Base-by-base conservation (phyloP, 2,113 vertebrate species). In the Bombycilla garrulus region DNA sequence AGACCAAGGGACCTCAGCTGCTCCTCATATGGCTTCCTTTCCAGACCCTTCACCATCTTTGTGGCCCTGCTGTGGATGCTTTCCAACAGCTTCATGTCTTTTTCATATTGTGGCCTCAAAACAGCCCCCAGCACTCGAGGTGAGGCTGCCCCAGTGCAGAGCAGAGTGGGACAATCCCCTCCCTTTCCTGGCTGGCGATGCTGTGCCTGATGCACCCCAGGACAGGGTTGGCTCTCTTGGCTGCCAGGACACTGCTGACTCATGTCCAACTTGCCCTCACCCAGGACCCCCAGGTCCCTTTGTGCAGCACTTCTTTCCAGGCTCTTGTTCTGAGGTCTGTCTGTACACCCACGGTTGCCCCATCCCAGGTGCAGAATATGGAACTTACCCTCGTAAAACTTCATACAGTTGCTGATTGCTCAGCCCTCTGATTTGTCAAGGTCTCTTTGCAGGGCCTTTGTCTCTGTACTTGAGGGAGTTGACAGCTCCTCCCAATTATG, bases 261-360 rank as follows among this genome's bases (percentile, higher is more conserved):
- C 20, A 11, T 2, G 10, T 40, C 29, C 56, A 54, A 1, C 24
- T 40, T 21, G 17, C 24, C 13, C 2, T 4, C 0, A 0, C 4
- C 7, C 24, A 40, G 48, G n/a, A 25, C 5, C 2, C 29, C 7
- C 8, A 35, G 5, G 16, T 8, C 20, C 8, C 9, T 62, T 79
- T 56, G 4, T 31, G 13, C 1, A 1, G n/a, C 18, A 5, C 28
- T 69, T 22, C 6, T 22, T 36, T 61, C 15, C 38, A n/a, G 10
- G 23, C 15, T 67, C 22, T 78, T 0, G 0, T 70, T 53, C 38
- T 0, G 0, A 23, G 23, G 54, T 61, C 28, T n/a, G 10, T 28
- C 9, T 23, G 5, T 28, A 23, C 23, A 38, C 11, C 26, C 45
- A 15, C 17, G 18, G 22, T 60, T 51, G 28, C 28, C 44, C 8